Evolutionary conservation across 1,140 invertebrate species (phyloP).

Genomic region (Arion vulgaris): DNA sequence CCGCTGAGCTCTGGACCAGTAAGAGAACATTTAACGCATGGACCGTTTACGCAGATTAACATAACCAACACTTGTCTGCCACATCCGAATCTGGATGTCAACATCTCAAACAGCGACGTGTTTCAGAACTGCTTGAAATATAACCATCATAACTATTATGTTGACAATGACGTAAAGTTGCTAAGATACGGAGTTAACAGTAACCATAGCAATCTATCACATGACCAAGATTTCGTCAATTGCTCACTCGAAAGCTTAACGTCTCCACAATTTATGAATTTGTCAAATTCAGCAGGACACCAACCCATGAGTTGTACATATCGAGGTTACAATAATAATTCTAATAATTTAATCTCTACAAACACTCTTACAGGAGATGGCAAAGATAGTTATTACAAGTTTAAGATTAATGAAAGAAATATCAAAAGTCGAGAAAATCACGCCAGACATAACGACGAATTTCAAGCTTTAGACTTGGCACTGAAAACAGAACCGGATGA

Average conservation of each 20-base stretch:
- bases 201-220: background rate
- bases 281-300: background rate
- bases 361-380: background rate
- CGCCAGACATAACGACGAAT: background rate
- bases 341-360: background rate
- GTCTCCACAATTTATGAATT: background rate
- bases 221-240: background rate
- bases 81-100: slow-evolving; percentile 2
- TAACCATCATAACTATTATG: background rate
- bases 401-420: background rate
- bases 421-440: background rate
- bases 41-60: slow-evolving; percentile 49
- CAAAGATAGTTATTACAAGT: background rate
- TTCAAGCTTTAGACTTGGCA: background rate
- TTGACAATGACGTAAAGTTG: background rate
- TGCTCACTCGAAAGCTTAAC: background rate
- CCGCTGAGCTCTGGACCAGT: background rate
- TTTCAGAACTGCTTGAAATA: background rate
- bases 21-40: slow-evolving; percentile 24
- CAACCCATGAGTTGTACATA: background rate
- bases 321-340: background rate
- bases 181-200: background rate
- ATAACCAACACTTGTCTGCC: slow-evolving; percentile 47
- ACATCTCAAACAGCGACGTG: slow-evolving; percentile 6
- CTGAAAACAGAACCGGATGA: background rate